These are phyloP conservation scores for Salvelinus fontinalis DNA, from an alignment of 2,113 vertebrate species.

Conservation along the genomic window DNA sequence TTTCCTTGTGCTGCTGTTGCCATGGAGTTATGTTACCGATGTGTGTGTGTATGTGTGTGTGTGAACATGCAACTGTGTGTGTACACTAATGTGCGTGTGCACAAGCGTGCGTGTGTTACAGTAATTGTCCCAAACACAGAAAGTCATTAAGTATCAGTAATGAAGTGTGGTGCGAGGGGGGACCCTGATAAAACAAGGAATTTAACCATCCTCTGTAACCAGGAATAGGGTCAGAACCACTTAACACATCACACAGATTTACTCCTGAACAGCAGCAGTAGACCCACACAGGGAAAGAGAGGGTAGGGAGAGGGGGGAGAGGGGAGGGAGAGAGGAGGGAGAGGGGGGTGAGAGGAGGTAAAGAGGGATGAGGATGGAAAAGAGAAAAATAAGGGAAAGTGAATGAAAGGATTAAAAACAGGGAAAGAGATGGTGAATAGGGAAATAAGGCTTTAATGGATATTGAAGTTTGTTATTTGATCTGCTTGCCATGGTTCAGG, in stretches of 20 bases:
- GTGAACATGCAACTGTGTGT: constrained; percentile 9
- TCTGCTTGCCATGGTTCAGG: too few relatives aligned
- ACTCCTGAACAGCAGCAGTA: background rate
- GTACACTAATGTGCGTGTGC: constrained; percentile 1
- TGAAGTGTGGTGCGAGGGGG: constrained; percentile 14
- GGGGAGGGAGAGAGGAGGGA: too few relatives aligned
- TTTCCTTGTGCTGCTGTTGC: too few relatives aligned
- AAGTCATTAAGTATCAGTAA: constrained; percentile 34
- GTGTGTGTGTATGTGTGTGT: background rate
- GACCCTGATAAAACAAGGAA: constrained; percentile 34
- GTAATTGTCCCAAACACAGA: constrained; percentile 37
- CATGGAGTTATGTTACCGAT: too few relatives aligned
- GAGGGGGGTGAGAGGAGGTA: background rate
- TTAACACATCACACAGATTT: background rate
- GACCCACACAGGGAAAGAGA: background rate
- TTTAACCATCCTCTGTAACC: constrained; percentile 22
- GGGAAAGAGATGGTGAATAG: background rate
- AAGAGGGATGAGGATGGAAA: background rate
- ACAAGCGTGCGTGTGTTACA: background rate
- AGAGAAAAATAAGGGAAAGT: background rate
- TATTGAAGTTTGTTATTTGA: too few relatives aligned
- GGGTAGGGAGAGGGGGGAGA: too few relatives aligned
- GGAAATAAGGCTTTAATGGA: background rate
- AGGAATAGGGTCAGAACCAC: constrained; percentile 16
- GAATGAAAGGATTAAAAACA: too few relatives aligned